Evolutionary conservation across 2,888 invertebrate genomes (phyloP).

Genomic region (Keiferia lycopersicella): DNA sequence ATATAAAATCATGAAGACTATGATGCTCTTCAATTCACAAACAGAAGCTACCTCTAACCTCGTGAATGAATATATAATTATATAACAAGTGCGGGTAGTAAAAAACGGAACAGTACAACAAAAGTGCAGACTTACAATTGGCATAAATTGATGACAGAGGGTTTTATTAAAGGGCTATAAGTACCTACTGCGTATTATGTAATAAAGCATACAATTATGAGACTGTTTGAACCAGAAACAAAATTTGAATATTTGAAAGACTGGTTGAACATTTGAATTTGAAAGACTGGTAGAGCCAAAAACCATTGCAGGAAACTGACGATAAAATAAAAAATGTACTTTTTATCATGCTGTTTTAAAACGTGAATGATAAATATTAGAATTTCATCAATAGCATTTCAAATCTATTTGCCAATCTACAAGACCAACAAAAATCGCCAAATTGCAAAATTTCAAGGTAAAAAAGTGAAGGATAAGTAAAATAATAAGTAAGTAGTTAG

Average conservation of each 20-base stretch:
- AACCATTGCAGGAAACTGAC: no score
- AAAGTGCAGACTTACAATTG: constrained; percentile 33
- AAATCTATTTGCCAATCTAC: neutral
- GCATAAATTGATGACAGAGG: constrained; percentile 26
- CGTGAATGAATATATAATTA: no score
- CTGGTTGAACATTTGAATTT: no score
- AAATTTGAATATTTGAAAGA: no score
- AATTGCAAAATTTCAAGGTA: neutral
- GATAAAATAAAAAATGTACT: no score
- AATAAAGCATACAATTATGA: neutral
- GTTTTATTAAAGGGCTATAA: neutral
- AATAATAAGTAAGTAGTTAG: neutral
- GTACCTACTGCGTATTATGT: neutral
- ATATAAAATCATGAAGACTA: no score
- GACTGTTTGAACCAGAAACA: no score
- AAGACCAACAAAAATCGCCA: neutral
- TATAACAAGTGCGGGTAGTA: neutral
- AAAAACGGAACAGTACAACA: constrained; percentile 34
- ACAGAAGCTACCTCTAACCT: no score
- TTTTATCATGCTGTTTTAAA: neutral
- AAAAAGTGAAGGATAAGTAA: neutral
- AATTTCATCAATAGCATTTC: neutral
- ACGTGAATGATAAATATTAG: neutral
- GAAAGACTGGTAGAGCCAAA: no score
- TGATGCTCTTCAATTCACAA: no score